Base-by-base conservation (phyloP, 2,113 vertebrate species). In the Pontoporia blainvillei region DNA sequence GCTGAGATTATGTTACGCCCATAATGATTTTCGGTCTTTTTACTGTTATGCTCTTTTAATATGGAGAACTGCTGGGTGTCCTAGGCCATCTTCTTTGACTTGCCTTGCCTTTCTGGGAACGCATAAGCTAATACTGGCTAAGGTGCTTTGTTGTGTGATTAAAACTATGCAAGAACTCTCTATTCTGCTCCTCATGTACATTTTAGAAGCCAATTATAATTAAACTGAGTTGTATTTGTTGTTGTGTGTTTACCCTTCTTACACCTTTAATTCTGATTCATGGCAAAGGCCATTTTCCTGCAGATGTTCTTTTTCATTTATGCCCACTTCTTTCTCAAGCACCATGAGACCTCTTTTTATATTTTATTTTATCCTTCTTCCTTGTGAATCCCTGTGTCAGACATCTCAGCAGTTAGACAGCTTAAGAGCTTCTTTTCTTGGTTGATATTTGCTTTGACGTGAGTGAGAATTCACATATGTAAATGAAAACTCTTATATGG, bases 361-460 rank as follows among this genome's bases (percentile, higher is more conserved):
- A 91, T 90, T 90, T 90, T 39, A 86, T 73, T 94, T 86, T 54
- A 94, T 87, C 49, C 29, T 90, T 69, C 34, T 96, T 85, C 29
- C n/a, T 54, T 95, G 23, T 86, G 81, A 82, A 92, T 91, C 29
- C 46, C 46, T 90, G 39, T 86, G 39, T 44, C 75, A 95, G 61
- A 96, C 91, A 92, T 90, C 79, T 92, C 49, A 92, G 49, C 46
- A 54, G 87, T 88, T 85, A 76, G 46, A 94, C 41, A 93, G 41
- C 81, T 85, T 96, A 96, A 97, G 79, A 97, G 81, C 27, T 67
- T 90, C 73, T 92, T 95, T 87, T 96, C 64, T 86, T 62, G 52
- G 69, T 92, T 91, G 36, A 67, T 96, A 92, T 76, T 96, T 96
- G 69, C 91, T 94, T 96, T 96, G 71, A 97, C 75, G 94, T 97